Evolutionary conservation across 2,113 vertebrate genomes (phyloP).

Genomic region (Albula goreensis): DNA sequence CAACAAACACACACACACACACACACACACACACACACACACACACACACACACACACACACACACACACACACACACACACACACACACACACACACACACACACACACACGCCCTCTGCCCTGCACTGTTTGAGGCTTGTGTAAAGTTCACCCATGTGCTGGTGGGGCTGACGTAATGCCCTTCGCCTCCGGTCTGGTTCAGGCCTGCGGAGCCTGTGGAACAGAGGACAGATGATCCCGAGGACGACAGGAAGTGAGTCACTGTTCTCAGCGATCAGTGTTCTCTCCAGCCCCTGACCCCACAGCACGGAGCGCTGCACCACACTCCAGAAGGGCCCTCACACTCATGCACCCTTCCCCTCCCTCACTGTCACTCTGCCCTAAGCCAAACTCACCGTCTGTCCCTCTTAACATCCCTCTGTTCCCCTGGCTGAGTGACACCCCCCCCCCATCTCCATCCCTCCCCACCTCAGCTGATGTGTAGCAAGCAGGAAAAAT

Average conservation of each 20-base stretch:
- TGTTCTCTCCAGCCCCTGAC: background rate
- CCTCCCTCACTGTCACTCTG: background rate
- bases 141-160: conserved; percentile 49
- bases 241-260: conserved; percentile 63
- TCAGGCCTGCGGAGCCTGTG: conserved; percentile 44
- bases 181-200: conserved; percentile 21
- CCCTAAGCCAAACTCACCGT: too few species aligned
- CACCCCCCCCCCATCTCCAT: too few species aligned
- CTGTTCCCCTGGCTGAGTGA: too few species aligned
- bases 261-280: conserved; percentile 32
- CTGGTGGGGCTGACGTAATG: background rate
- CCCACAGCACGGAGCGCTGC: background rate
- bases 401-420: background rate
- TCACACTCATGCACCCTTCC: background rate
- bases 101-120: conserved; percentile 21
- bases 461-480: too few species aligned
- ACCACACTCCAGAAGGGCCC: background rate
- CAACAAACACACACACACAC: conserved; percentile 24
- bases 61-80: background rate
- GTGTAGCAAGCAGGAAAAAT: too few species aligned
- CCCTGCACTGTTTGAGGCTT: conserved; percentile 52
- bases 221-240: conserved; percentile 20
- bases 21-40: conserved; percentile 28
- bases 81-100: background rate
- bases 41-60: conserved; percentile 36